Evolutionary conservation across 2,113 vertebrate genomes (phyloP).

Genomic region (Hystrix brachyura): DNA sequence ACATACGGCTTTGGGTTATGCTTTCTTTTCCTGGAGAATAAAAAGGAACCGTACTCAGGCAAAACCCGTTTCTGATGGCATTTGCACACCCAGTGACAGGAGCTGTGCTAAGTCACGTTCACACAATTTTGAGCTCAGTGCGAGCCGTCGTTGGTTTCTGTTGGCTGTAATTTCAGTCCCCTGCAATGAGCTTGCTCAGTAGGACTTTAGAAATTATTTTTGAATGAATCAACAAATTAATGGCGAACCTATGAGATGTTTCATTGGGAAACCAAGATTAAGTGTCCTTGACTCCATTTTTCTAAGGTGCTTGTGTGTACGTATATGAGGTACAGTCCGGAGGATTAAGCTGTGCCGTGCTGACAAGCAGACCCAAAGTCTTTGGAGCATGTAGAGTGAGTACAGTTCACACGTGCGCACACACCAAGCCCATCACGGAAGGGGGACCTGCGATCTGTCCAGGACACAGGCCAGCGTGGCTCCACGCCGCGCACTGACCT

Average conservation of each 20-base stretch:
- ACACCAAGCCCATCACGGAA: neutral
- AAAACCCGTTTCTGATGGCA: too few relatives aligned
- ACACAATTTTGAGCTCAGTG: neutral
- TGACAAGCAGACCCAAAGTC: neutral
- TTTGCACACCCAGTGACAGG: too few relatives aligned
- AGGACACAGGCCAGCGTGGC: neutral
- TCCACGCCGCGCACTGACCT: neutral
- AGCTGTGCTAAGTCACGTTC: neutral
- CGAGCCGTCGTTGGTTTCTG: too few relatives aligned
- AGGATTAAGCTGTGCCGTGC: neutral
- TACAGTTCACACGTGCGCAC: neutral
- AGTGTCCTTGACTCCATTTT: neutral
- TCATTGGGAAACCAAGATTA: neutral
- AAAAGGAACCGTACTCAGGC: neutral
- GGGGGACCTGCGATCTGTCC: neutral
- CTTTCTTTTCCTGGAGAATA: neutral
- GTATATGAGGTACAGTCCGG: accelerated
- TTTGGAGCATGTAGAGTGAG: too few relatives aligned
- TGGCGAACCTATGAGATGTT: neutral
- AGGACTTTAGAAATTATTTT: neutral
- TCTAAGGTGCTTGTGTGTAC: too few relatives aligned
- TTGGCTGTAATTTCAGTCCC: neutral
- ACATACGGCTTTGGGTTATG: neutral
- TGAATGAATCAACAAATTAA: neutral
- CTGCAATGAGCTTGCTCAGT: neutral